Percentiles rank a stretch among this genome's conserved stretches.
Conservation (phyloP, 2,797 vertebrate species). For the Lagodon rhomboides region DNA sequence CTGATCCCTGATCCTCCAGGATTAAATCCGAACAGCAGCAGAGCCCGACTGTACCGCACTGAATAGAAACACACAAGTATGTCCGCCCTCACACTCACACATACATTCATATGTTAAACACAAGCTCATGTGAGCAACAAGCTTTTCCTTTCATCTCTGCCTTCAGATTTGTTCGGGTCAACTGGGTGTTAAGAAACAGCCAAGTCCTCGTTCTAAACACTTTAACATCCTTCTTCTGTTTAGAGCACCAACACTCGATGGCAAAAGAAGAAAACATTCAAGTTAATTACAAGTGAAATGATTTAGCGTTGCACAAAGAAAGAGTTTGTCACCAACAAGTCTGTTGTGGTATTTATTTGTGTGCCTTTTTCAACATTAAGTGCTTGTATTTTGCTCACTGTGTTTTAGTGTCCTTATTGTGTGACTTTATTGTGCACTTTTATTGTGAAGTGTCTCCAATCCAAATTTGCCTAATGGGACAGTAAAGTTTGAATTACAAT, state of each 20-base stretch:
- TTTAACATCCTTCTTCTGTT: neutral
- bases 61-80: constrained; percentile 26
- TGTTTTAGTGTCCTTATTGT: constrained; percentile 42
- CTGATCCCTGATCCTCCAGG: constrained; percentile 57
- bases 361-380: constrained; percentile 16
- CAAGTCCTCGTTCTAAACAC: too few species aligned
- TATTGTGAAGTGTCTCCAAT: constrained; percentile 52
- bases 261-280: neutral
- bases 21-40: constrained; percentile 57
- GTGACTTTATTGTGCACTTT: constrained; percentile 45
- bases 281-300: neutral
- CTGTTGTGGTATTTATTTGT: neutral
- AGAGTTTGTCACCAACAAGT: neutral
- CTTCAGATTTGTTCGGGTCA: constrained; percentile 17
- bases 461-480: constrained; percentile 25
- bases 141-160: constrained; percentile 20
- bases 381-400: constrained; percentile 23
- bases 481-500: constrained; percentile 40
- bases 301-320: neutral
- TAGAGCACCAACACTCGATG: neutral
- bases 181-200: constrained; percentile 11
- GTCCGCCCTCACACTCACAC: neutral
- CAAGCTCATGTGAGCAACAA: constrained; percentile 16
- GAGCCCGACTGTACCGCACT: neutral
- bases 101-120: neutral